A percentile compares a stretch with the other conserved stretches of the same genome.
Conservation (phyloP, 2,888 invertebrate genomes). For the Seladonia tumulorum region DNA sequence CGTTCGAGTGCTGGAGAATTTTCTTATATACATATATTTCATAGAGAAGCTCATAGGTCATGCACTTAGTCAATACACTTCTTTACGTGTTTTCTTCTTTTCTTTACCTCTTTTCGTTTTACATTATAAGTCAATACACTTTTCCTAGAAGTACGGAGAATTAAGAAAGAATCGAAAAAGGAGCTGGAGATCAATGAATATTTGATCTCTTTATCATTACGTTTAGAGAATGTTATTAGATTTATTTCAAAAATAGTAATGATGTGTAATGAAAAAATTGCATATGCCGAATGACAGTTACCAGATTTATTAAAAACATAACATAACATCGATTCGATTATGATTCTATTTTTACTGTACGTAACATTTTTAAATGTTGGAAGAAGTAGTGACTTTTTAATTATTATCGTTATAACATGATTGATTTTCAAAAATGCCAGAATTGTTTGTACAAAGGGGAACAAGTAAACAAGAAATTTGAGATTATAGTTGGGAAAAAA, state of each 20-base stretch:
- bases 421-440: conserved; percentile 85
- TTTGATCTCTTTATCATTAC: conserved; percentile 87
- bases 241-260: conserved; percentile 82
- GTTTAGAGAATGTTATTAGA: conserved; percentile 86
- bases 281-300: conserved; percentile 86
- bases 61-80: no score
- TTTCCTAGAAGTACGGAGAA: conserved; percentile 87
- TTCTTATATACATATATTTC: no score
- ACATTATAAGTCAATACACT: no score
- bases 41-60: no score
- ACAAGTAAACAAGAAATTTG: conserved; percentile 84
- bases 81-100: no score
- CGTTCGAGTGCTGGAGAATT: no score
- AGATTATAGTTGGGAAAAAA: conserved; percentile 86
- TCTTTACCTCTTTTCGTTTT: no score
- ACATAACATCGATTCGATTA: conserved; percentile 88
- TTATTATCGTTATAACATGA: not conserved
- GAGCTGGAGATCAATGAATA: conserved; percentile 89
- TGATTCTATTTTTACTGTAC: conserved; percentile 79
- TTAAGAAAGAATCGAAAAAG: conserved; percentile 88
- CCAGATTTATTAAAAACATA: conserved; percentile 86
- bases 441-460: conserved; percentile 84
- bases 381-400: not conserved
- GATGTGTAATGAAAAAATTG: conserved; percentile 85
- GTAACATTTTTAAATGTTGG: conserved; percentile 28